These are phyloP conservation scores for Xiphophorus couchianus DNA, from an alignment of 2,113 vertebrate species.

Conservation along the genomic window DNA sequence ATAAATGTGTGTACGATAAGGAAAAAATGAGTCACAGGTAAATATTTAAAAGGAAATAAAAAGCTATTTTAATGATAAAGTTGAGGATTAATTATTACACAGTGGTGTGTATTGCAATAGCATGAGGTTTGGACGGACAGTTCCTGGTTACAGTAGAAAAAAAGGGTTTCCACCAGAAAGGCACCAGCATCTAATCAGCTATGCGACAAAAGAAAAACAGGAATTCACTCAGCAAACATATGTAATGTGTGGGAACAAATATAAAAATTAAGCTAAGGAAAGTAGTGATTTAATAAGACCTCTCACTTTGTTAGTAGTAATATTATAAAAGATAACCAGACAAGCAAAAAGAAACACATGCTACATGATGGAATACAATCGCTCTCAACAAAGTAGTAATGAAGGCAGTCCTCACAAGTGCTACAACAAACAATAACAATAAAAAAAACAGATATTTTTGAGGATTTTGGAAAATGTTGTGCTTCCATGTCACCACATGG, in stretches of 20 bases:
- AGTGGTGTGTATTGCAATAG: constrained; percentile 52
- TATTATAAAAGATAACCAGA: constrained; percentile 54
- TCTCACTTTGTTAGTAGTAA: constrained; percentile 31
- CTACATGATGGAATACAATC: constrained; percentile 53
- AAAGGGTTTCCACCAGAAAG: constrained; percentile 63
- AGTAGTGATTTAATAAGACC: constrained; percentile 39
- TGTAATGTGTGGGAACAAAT: constrained; percentile 27
- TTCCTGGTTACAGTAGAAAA: constrained; percentile 65
- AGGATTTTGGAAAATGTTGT: constrained; percentile 52
- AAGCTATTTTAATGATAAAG: constrained; percentile 69
- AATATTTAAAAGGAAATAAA: constrained; percentile 49
- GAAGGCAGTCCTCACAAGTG: constrained; percentile 22
- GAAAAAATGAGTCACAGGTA: background rate
- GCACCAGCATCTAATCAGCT: constrained; percentile 70
- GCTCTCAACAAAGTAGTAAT: constrained; percentile 25
- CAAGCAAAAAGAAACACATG: constrained; percentile 47
- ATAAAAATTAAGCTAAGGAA: constrained; percentile 38
- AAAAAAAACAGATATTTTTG: background rate
- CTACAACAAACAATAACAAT: constrained; percentile 4
- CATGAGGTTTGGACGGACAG: constrained; percentile 42
- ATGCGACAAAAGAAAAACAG: constrained; percentile 33
- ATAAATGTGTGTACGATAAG: background rate
- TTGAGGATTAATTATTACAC: constrained; percentile 57
- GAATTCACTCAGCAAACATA: constrained; percentile 35
- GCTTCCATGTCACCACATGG: constrained; percentile 60